Evolutionary conservation across 2,888 invertebrate species (phyloP), one percentile per base, ranked within the genome.

Genomic region (Melitaea athalia): DNA sequence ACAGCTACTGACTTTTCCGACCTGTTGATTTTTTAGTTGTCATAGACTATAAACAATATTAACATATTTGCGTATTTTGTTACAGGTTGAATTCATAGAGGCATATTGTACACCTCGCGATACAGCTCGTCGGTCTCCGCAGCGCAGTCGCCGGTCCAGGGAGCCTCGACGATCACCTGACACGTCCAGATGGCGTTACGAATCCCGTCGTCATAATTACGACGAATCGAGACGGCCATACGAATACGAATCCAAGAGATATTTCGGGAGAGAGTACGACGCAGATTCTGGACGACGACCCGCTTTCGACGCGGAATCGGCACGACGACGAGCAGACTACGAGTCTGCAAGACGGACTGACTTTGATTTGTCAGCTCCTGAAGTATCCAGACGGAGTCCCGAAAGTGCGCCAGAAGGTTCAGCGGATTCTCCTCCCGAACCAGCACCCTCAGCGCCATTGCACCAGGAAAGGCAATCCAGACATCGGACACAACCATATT

Each of bases 21-120:
- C 2, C 15, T 15, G 15, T 14, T 50, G 42, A 52, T 66, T 49
- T 38, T 5, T 38, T 5, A 38, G 38, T 38, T 38, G 38, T 7
- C 5, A 38, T 38, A 8, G 5, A 38, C 4, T 38, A 38, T 5
- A 8, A 38, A 38, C 3, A 5, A 5, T n/a, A 57, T 64, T 17
- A 5, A 45, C 45, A 45, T 45, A 45, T 10, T 5, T 45, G 12
- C 11, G n/a, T 70, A 70, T 24, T 57, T 90, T 89, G 88, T 94
- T 93, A 1, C 87, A 95, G 95, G 94, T 96, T 77, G 95, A 95
- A 86, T 94, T 96, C 76, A 91, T 96, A 85, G 96, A 96, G 85
- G 94, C 95, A 68, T 96, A 96, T 84, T 95, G 95, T 81, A 95
- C 95, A 79, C 96, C 96, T 15, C 93, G 95, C 74, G 96, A 96